Evolutionary conservation across 1,140 invertebrate genomes (phyloP), one percentile per base, ranked within the genome.

Genomic region (Limonius californicus): DNA sequence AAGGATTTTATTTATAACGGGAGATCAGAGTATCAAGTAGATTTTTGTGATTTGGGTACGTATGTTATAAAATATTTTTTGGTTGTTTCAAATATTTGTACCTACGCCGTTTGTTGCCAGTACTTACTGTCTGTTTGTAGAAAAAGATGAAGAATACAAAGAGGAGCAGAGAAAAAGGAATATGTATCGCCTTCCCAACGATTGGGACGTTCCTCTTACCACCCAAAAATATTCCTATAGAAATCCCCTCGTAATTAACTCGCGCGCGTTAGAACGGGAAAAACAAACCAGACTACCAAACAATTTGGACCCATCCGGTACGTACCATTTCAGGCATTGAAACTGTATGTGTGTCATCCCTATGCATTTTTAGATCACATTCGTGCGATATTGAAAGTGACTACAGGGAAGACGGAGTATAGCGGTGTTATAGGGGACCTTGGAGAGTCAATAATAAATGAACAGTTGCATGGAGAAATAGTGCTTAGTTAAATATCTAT

Each of bases 361-460:
- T n/a, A n/a, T n/a, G n/a, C n/a, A 27, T 63, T 65, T 67, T 54
- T 53, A 69, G 68, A 67, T 27, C 63, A 70, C 62, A 64, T 70
- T 7, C 65, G 68, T 20, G 32, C 64, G 9, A 70, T 70, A 12
- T 19, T 68, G 20, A 64, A 70, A 18, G 61, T 68, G 0, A 67
- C 57, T 30, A 70, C 67, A 7, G 67, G 62, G 8, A 57, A 68
- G 15, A 68, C 59, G 16, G 68, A 68, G 57, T 70, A 70, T 35
- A 60, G 62, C 12, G 45, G 54, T 1, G 54, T 54, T 1, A 64
- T 64, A 35, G 67, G 67, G 20, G 50, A 63, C 19, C 50, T 70
- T 14, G 68, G 68, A 55, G 62, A 35, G 16, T 58, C 64, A 45
- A 68, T 70, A 39, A 68, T 70, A 1, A 57, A 57, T 12, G 55